Percentiles rank a stretch among this genome's conserved stretches.
These are phyloP conservation scores for Rousettus leschenaultii DNA, from an alignment of 2,113 vertebrate genomes.

Conservation along the genomic window DNA sequence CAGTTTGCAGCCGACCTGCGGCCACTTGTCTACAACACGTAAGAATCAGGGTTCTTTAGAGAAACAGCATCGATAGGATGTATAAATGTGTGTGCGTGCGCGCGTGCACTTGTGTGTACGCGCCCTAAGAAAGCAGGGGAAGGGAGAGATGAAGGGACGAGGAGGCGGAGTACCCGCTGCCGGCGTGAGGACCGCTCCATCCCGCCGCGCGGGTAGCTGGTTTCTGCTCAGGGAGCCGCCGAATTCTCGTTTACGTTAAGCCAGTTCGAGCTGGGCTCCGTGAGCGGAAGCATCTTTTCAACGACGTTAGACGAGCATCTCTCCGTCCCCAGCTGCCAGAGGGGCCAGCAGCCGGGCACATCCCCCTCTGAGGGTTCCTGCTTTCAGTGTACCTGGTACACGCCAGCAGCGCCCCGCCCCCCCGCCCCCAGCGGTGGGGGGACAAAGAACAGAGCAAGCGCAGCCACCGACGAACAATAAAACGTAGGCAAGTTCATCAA, in stretches of 20 bases:
- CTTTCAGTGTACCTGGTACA: accelerated
- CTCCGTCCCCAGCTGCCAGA: not conserved
- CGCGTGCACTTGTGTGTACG: accelerated
- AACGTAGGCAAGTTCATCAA: accelerated
- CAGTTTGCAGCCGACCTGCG: not conserved
- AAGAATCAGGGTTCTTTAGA: not conserved
- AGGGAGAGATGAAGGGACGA: too few relatives aligned
- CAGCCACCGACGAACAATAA: too few relatives aligned
- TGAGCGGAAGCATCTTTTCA: not conserved
- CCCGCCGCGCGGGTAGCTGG: not conserved
- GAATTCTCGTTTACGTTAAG: not conserved
- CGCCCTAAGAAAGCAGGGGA: not conserved
- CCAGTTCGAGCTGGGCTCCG: not conserved
- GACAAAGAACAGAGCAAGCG: not conserved
- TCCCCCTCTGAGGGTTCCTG: not conserved
- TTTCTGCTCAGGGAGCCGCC: not conserved
- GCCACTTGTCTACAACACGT: not conserved
- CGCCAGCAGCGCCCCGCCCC: too few relatives aligned
- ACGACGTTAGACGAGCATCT: not conserved
- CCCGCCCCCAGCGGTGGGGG: accelerated
- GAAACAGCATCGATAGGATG: not conserved
- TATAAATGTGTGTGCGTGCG: not conserved
- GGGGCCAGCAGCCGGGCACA: not conserved
- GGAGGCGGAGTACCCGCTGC: not conserved
- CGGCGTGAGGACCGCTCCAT: not conserved